Evolutionary conservation across 2,113 vertebrate species (phyloP), one percentile per base, ranked within the genome.

Genomic region (Oxyura jamaicensis): DNA sequence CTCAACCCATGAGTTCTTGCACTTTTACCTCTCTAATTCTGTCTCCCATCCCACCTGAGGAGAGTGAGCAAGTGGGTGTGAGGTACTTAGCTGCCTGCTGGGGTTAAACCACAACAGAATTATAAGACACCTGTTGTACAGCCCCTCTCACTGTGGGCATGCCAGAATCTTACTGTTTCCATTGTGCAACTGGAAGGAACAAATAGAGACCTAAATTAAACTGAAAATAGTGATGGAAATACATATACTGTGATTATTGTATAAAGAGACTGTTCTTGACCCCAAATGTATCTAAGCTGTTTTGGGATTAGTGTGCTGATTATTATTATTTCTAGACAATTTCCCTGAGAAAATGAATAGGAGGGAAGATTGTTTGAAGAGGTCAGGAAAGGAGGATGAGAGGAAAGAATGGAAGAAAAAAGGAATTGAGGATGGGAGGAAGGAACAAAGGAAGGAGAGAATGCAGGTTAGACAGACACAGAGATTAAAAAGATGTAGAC

Each of bases 101-200:
- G 46, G 46, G 56, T 59, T n/a, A 59, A 59, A 59, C 56, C 56
- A 59, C 56, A n/a, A n/a, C 10, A 56, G 29, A 11, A 59, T 67
- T 41, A 18, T 36, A 14, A 56, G 23, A 31, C 13, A 25, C 16
- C 35, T 36, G 15, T 56, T 75, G 90, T 78, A 82, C 58, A 60
- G 48, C 66, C 59, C 20, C 3, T 28, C 23, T 10, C 36, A 2
- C 25, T 35, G 55, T 81, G 79, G 90, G 83, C 56, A 22, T 83
- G 95, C 95, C 97, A 91, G 73, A 95, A 97, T 94, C 88, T 86
- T 95, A 13, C n/a, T 33, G 44, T 31, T 93, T 81, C 74, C 67
- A 31, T 41, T 69, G 48, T 77, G 67, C 73, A 58, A 86, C 71
- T 85, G 56, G 68, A 56, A 66, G 29, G 35, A 18, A 62, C 31